Conservation (phyloP, 2,113 vertebrate species). For the Hydropotes inermis region DNA sequence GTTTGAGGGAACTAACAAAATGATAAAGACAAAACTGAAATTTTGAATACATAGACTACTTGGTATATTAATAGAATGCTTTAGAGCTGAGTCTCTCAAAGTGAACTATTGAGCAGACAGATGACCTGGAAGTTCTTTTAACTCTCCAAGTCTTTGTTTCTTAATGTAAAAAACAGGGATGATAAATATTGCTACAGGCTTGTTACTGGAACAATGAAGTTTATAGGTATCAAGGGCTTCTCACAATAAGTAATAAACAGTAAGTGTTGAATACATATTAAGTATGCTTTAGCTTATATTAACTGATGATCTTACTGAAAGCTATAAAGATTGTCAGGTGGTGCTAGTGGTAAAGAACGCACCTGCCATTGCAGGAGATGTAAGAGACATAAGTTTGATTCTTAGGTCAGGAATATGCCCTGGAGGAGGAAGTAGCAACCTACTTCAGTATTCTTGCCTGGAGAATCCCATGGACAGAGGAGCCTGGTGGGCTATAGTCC, state of each 20-base stretch:
- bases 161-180: neutral
- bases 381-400: neutral
- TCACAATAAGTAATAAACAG: neutral
- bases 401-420: neutral
- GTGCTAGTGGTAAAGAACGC: neutral
- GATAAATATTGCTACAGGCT: neutral
- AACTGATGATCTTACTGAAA: neutral
- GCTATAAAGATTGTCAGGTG: neutral
- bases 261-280: neutral
- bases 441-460: neutral
- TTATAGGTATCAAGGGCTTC: neutral
- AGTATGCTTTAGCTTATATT: neutral
- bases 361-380: neutral
- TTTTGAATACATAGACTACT: neutral
- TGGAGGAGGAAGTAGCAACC: neutral
- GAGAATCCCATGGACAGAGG: neutral
- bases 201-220: neutral
- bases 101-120: neutral
- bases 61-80: neutral
- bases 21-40: neutral
- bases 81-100: neutral
- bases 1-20: neutral
- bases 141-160: neutral
- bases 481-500: neutral
- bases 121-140: neutral